A percentile compares a stretch with the other conserved stretches of the same genome.
phyloP scores from a whole-genome alignment of 2,888 invertebrate genomes.

The Drosophila colorata region DNA sequence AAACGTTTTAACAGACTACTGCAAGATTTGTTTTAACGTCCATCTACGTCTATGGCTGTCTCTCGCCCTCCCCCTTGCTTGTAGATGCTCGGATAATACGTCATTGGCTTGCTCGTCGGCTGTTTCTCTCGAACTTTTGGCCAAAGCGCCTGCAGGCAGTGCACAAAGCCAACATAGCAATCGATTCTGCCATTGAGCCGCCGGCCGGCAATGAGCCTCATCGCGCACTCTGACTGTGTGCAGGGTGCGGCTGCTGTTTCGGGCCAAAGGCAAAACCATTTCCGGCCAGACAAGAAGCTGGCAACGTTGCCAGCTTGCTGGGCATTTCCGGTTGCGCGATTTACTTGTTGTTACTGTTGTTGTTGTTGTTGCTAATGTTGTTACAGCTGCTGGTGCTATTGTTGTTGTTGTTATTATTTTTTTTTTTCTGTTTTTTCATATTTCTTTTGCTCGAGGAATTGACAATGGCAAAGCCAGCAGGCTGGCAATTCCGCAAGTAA shows the following conservation, averaged over 20 bases:
- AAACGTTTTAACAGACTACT: slow-evolving; percentile 28
- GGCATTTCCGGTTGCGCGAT: slow-evolving; percentile 66
- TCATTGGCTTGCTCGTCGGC: slow-evolving; percentile 26
- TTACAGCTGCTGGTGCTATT: slow-evolving; percentile 34
- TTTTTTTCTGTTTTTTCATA: slow-evolving; percentile 39
- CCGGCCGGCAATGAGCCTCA: slow-evolving; percentile 55
- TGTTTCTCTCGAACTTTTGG: slow-evolving; percentile 39
- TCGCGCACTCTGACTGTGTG: slow-evolving; percentile 30
- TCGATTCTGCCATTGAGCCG: slow-evolving; percentile 62
- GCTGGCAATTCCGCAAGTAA: slow-evolving; percentile 60
- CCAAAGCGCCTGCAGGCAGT: slow-evolving; percentile 33
- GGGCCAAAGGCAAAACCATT: slow-evolving; percentile 73
- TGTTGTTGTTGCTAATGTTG: slow-evolving; percentile 46
- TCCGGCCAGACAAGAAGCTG: slow-evolving; percentile 77
- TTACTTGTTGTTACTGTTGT: slow-evolving; percentile 39
- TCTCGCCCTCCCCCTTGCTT: not conserved
- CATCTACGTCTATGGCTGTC: not conserved
- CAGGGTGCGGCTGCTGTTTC: slow-evolving; percentile 32
- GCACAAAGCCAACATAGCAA: slow-evolving; percentile 56
- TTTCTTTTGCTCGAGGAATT: slow-evolving; percentile 56
- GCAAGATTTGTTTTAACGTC: slow-evolving; percentile 42
- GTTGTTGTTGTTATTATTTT: slow-evolving; percentile 36
- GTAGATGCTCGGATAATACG: slow-evolving; percentile 61
- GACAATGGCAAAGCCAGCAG: slow-evolving; percentile 70
- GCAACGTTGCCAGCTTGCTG: slow-evolving; percentile 59